A percentile compares a stretch with the other conserved stretches of the same genome.
phyloP scores from a whole-genome alignment of 2,113 vertebrate genomes.

The Ptyas mucosa region DNA sequence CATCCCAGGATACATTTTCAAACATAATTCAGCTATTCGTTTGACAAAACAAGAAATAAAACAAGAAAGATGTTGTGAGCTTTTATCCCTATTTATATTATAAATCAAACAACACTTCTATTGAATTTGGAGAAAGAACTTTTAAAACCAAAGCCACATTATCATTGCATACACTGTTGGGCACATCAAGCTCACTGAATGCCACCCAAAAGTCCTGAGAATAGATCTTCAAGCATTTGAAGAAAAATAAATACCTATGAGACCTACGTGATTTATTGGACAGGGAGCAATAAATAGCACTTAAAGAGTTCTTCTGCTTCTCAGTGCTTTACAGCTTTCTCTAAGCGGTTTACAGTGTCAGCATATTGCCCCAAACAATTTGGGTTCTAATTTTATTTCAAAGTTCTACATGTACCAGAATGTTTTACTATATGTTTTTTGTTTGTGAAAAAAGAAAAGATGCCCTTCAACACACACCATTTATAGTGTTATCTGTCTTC shows the following conservation, averaged over 20 bases:
- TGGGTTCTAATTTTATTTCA: not conserved
- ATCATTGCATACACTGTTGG: not conserved
- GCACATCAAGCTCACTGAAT: not conserved
- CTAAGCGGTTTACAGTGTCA: too few species aligned
- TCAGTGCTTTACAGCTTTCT: too few species aligned
- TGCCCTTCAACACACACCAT: not conserved
- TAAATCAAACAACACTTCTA: constrained; percentile 46
- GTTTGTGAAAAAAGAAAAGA: not conserved
- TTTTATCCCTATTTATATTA: constrained; percentile 40
- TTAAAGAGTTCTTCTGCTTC: not conserved
- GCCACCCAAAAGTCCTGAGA: constrained; percentile 11
- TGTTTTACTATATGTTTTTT: not conserved
- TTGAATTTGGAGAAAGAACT: constrained; percentile 15
- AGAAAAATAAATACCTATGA: not conserved
- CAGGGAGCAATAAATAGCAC: not conserved
- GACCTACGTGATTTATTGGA: not conserved
- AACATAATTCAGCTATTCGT: constrained; percentile 45
- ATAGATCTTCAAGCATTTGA: constrained; percentile 15
- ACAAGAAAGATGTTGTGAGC: constrained; percentile 37
- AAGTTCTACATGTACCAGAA: not conserved
- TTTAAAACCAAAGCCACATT: not conserved
- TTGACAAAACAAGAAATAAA: constrained; percentile 44
- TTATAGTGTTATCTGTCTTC: not conserved
- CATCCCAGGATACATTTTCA: constrained; percentile 27
- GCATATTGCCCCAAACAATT: too few species aligned